Base-by-base conservation (phyloP, 23 tunicate genomes). In the Styela clava region DNA sequence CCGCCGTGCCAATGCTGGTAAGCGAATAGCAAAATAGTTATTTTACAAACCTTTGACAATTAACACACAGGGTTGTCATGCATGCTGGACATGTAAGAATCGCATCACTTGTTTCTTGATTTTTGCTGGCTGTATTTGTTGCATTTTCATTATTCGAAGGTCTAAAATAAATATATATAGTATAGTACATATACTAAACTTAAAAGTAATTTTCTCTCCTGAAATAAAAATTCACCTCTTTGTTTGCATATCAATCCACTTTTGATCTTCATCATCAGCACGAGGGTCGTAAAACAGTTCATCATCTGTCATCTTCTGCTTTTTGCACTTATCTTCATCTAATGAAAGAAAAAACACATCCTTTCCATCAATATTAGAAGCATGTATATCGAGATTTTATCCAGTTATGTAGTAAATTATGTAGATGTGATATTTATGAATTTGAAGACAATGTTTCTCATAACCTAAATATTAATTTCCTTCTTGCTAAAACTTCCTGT, bases 181-280 rank as follows among this genome's bases (percentile, higher is more conserved):
- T 44, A 5, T 44, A 5, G 12, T 5, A 65, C 18, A 27, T 24
- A 27, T 7, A 16, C 7, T 65, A 9, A 65, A 65, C 30, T 65
- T 24, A 5, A 18, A 9, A 65, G 18, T 27, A 65, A 65, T 5
- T 5, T 65, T 65, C 9, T 27, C 16, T 65, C 70, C 5, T 24
- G 16, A 65, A 65, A 27, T 65, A 27, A 20, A 32, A 33, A 61
- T 16, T 34, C 52, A 86, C 97, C 91, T 78, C 25, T 51, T 27
- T 37, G 81, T 73, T 35, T 85, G 87, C 79, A 69, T 82, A 69
- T 85, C 87, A 30, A 82, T 83, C 98, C 98, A 94, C 24, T 80
- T 85, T 64, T 88, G 90, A 65, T 94, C 89, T 69, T 79, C 61
- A 31, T 94, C 98, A 85, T 94, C 98, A 33, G 98, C 98, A 0